A percentile compares a stretch with the other conserved stretches of the same genome.
Evolutionary conservation across 1,140 invertebrate genomes (phyloP).

Genomic region (Brachionus calyciflorus): DNA sequence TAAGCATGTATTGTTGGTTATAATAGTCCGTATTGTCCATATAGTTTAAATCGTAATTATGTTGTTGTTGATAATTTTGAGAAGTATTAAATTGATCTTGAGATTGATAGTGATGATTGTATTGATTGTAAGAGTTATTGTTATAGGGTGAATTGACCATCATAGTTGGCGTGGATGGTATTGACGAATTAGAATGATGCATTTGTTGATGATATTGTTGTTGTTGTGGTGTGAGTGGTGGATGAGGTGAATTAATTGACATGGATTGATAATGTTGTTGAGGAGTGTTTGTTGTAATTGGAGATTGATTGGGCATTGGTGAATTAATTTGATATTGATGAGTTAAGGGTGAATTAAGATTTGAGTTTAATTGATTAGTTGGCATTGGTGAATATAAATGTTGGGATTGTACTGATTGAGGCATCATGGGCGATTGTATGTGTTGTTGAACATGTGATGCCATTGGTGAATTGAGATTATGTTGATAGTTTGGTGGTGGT

Average conservation of each 20-base stretch:
- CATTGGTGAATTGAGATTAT: background rate
- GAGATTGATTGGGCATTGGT: conserved; percentile 21
- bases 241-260: conserved; percentile 5
- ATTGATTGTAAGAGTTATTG: conserved; percentile 33
- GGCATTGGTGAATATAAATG: conserved; percentile 27
- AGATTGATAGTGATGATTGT: conserved; percentile 1
- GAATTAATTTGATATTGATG: conserved; percentile 28
- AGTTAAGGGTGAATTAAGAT: background rate
- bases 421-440: conserved; percentile 24
- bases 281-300: background rate
- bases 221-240: conserved; percentile 20
- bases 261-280: conserved; percentile 23
- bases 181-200: background rate
- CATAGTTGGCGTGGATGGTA: conserved; percentile 16
- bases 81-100: background rate
- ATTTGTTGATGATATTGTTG: background rate
- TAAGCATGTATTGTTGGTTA: conserved; percentile 19
- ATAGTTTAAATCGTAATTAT: conserved; percentile 2
- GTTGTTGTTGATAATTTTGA: background rate
- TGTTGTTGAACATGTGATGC: background rate
- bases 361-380: background rate
- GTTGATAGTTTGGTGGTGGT: background rate
- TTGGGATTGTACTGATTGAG: conserved; percentile 1
- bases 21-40: background rate
- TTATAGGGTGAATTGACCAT: conserved; percentile 14